These are phyloP conservation scores for Drosophila macrospina DNA, from an alignment of 2,888 invertebrate species.

Conservation along the genomic window DNA sequence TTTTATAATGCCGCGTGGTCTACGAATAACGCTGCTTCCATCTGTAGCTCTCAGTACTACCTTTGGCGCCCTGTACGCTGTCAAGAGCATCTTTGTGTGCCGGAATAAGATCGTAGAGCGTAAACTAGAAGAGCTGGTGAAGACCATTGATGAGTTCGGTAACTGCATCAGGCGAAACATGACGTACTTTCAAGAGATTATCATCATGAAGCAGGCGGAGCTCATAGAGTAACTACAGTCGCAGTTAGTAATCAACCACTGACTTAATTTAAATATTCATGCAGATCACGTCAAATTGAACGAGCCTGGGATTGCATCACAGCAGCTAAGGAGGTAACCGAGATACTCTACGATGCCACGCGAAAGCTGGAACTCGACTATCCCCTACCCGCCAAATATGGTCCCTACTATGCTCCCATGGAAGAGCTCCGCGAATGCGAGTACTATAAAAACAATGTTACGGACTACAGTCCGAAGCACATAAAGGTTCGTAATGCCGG, in stretches of 20 bases:
- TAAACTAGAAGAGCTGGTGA: slow-evolving; percentile 81
- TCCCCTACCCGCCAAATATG: slow-evolving; percentile 75
- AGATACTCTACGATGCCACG: slow-evolving; percentile 84
- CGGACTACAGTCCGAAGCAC: slow-evolving; percentile 84
- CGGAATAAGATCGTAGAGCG: slow-evolving; percentile 83
- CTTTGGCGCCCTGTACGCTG: slow-evolving; percentile 78
- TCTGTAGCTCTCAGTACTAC: slow-evolving; percentile 75
- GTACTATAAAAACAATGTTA: slow-evolving; percentile 84
- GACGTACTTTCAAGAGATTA: slow-evolving; percentile 84
- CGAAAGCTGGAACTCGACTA: slow-evolving; percentile 82
- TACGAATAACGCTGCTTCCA: slow-evolving; percentile 77
- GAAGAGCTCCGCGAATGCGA: slow-evolving; percentile 84
- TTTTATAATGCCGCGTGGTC: slow-evolving; percentile 75
- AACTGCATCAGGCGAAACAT: slow-evolving; percentile 84
- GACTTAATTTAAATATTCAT: not conserved
- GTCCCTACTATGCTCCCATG: slow-evolving; percentile 83
- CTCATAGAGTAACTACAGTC: slow-evolving; percentile 78
- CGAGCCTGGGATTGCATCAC: slow-evolving; percentile 85
- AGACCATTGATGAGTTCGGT: slow-evolving; percentile 83
- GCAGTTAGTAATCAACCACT: accelerated
- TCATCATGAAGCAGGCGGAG: slow-evolving; percentile 83
- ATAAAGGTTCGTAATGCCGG: slow-evolving; percentile 75
- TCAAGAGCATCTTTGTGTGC: slow-evolving; percentile 81
- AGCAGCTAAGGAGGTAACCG: slow-evolving; percentile 83
- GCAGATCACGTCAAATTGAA: slow-evolving; percentile 83